These are phyloP conservation scores for Deladenus siricidicola DNA, from an alignment of 2,888 invertebrate species.

Conservation along the genomic window DNA sequence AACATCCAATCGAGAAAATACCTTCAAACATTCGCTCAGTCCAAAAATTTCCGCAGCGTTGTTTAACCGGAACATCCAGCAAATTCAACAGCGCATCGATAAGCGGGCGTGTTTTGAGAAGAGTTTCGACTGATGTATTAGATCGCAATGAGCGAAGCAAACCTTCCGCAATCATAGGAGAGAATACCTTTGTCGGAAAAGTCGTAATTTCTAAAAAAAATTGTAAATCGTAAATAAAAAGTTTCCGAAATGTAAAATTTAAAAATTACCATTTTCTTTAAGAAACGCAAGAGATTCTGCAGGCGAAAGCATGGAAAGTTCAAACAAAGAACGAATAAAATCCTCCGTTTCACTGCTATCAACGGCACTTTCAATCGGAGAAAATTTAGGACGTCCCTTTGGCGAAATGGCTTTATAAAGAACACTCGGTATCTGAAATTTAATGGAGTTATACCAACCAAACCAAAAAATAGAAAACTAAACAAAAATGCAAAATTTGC, in stretches of 20 bases:
- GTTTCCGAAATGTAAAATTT: neutral
- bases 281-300: neutral
- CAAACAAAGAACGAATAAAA: neutral
- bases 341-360: neutral
- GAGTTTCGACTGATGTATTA: neutral
- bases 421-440: constrained; percentile 1
- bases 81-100: neutral
- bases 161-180: neutral
- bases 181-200: neutral
- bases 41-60: neutral
- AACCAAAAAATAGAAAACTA: too few species aligned
- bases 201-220: too few species aligned
- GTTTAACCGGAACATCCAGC: neutral
- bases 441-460: neutral
- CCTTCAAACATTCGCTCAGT: neutral
- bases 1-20: too few species aligned
- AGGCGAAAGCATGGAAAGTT: neutral
- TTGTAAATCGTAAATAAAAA: too few species aligned
- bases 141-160: neutral
- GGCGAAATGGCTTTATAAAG: constrained; percentile 2
- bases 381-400: neutral
- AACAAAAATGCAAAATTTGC: too few species aligned
- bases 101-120: neutral
- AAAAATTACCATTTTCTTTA: neutral
- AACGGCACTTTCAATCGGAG: neutral